Percentiles rank a stretch among this genome's conserved stretches.
Conservation (phyloP, 2,797 vertebrate species). For the Austrolebias charrua region DNA sequence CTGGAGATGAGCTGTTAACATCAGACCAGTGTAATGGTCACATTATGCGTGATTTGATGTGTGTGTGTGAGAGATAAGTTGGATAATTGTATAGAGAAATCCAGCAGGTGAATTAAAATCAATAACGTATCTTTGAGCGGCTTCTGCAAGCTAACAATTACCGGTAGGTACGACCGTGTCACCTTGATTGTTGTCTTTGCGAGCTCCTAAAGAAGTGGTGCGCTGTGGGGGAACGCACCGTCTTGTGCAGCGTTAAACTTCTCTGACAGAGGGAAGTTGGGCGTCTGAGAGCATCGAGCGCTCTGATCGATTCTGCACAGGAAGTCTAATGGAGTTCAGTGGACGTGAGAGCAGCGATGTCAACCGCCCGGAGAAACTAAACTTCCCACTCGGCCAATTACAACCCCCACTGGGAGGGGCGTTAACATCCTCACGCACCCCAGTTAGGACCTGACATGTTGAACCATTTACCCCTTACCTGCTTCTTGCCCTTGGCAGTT, state of each 20-base stretch:
- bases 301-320: slow-evolving; percentile 67
- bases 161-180: background rate
- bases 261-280: slow-evolving; percentile 25
- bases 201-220: slow-evolving; percentile 28
- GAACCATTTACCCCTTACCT: slow-evolving; percentile 4
- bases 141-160: slow-evolving; percentile 35
- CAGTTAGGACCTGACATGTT: slow-evolving; percentile 28
- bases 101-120: slow-evolving; percentile 54
- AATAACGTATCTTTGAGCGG: slow-evolving; percentile 13
- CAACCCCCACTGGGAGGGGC: slow-evolving; percentile 26
- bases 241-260: slow-evolving; percentile 26
- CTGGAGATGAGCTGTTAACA: slow-evolving; percentile 5
- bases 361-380: slow-evolving; percentile 41
- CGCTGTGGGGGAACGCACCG: slow-evolving; percentile 5
- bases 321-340: slow-evolving; percentile 65
- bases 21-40: slow-evolving; percentile 11
- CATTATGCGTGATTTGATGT: slow-evolving; percentile 15
- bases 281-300: slow-evolving; percentile 37
- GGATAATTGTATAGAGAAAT: slow-evolving; percentile 53
- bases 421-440: slow-evolving; percentile 16
- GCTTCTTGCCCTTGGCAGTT: background rate
- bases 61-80: slow-evolving; percentile 27
- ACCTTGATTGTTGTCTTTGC: slow-evolving; percentile 25
- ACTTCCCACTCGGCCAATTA: slow-evolving; percentile 65
- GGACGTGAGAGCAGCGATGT: slow-evolving; percentile 47